Percentiles rank a stretch among this genome's conserved stretches.
phyloP scores from a whole-genome alignment of 35 echinoderm and acorn worm genomes.

The Eucidaris tribuloides region DNA sequence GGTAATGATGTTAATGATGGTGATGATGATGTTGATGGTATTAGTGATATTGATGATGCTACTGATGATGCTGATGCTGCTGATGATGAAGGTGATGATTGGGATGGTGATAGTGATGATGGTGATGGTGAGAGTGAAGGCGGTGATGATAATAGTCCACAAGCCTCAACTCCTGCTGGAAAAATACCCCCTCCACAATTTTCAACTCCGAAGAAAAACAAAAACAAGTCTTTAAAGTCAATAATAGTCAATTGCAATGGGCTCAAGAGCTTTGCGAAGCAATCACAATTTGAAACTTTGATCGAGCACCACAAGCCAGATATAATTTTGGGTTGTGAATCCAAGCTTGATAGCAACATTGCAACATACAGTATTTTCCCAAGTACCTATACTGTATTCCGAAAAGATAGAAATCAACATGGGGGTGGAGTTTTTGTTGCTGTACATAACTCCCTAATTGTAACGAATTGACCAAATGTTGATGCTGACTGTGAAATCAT shows the following conservation, averaged over 20 bases:
- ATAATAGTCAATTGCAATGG: neutral
- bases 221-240: neutral
- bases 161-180: neutral
- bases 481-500: conserved; percentile 3
- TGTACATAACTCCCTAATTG: neutral
- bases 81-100: too few relatives aligned
- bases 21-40: too few relatives aligned
- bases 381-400: neutral
- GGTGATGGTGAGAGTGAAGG: too few relatives aligned
- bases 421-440: conserved; percentile 12
- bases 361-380: neutral
- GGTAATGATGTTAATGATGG: too few relatives aligned
- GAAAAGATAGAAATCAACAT: conserved; percentile 3
- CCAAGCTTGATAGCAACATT: neutral
- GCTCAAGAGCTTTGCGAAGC: neutral
- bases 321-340: conserved; percentile 18
- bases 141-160: too few relatives aligned
- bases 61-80: too few relatives aligned
- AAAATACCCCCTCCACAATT: neutral
- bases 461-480: neutral
- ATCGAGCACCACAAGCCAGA: conserved; percentile 26
- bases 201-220: neutral
- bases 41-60: too few relatives aligned
- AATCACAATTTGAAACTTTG: neutral
- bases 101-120: too few relatives aligned